phyloP scores from a whole-genome alignment of 2,113 vertebrate genomes.

The Notothenia rossii region DNA sequence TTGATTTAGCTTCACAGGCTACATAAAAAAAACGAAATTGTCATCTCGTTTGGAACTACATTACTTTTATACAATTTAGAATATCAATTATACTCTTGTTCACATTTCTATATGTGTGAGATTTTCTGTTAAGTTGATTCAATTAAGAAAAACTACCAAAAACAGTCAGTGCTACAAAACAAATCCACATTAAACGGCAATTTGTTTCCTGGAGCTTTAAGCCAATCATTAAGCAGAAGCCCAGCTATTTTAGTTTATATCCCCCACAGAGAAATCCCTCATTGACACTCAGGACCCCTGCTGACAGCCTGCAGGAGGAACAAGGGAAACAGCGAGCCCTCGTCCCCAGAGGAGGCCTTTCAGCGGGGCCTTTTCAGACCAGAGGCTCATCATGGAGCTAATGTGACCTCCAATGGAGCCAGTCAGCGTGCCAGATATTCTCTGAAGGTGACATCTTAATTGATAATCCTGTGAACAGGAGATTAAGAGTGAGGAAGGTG shows the following conservation, averaged over 20 bases:
- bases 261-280: background rate
- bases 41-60: too few species aligned
- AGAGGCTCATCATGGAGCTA: conserved; percentile 72
- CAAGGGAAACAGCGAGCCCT: conserved; percentile 47
- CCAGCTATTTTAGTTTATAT: background rate
- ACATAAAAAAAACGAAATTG: too few species aligned
- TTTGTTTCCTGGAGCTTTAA: background rate
- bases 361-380: conserved; percentile 57
- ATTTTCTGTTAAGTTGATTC: background rate
- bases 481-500: conserved; percentile 25
- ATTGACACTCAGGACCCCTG: conserved; percentile 5
- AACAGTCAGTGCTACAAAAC: background rate
- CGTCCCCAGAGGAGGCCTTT: conserved; percentile 43
- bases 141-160: background rate
- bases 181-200: background rate
- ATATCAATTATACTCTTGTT: too few species aligned
- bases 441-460: conserved; percentile 43
- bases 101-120: too few species aligned
- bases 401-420: conserved; percentile 67
- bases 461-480: conserved; percentile 22
- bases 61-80: too few species aligned
- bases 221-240: background rate
- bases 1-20: too few species aligned
- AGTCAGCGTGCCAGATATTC: conserved; percentile 36
- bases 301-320: conserved; percentile 35